Conservation (phyloP, 2,113 vertebrate genomes). For the Cochlearius cochlearius region DNA sequence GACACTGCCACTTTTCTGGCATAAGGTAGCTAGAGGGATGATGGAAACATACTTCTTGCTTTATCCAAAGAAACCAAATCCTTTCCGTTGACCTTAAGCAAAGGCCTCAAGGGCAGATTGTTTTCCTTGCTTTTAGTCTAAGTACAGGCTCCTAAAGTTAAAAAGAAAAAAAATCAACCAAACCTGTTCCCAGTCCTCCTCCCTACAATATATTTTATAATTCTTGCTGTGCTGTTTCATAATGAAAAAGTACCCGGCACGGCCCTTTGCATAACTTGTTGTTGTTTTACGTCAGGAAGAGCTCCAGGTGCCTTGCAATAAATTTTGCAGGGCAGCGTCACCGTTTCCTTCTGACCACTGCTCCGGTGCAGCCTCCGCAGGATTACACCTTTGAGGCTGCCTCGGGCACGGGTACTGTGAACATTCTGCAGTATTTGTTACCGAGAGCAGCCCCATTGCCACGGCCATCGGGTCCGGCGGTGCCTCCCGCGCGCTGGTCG, state of each 20-base stretch:
- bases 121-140: neutral
- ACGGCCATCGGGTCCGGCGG: neutral
- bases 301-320: neutral
- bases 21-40: neutral
- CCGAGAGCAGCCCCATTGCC: neutral
- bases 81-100: neutral
- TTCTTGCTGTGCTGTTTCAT: neutral
- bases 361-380: fast-evolving
- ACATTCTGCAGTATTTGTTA: neutral
- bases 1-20: neutral
- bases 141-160: neutral
- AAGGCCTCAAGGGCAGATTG: neutral
- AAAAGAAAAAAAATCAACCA: neutral
- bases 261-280: neutral
- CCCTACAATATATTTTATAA: neutral
- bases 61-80: neutral
- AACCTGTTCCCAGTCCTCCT: neutral
- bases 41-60: neutral
- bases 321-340: neutral
- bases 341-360: neutral
- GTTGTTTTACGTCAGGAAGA: neutral
- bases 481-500: fast-evolving
- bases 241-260: neutral
- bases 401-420: fast-evolving
- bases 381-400: fast-evolving